phyloP scores from a whole-genome alignment of 2,888 invertebrate species.

The Criorhina ranunculi region DNA sequence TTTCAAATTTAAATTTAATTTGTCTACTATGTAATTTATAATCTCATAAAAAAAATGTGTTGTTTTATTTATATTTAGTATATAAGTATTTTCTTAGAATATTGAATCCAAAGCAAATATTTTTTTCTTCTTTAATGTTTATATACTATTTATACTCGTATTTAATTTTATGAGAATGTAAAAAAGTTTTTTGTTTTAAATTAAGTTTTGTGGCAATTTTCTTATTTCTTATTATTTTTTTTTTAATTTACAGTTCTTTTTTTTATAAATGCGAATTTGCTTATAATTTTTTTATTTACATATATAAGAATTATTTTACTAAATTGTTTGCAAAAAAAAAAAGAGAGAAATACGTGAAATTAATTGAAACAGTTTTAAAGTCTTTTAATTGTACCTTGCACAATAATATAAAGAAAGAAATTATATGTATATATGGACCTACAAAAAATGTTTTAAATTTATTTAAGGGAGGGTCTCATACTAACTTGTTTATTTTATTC shows the following conservation, averaged over 20 bases:
- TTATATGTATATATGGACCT: constrained; percentile 18
- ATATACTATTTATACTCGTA: constrained; percentile 35
- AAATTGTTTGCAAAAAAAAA: constrained; percentile 15
- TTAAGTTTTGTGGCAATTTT: not conserved
- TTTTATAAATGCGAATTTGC: constrained; percentile 49
- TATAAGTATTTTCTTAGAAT: constrained; percentile 33
- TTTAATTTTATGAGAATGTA: constrained; percentile 49
- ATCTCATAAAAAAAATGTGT: constrained; percentile 20
- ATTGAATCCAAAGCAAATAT: constrained; percentile 32
- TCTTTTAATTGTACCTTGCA: constrained; percentile 43
- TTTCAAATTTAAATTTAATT: constrained; percentile 36
- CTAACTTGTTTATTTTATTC: constrained; percentile 47
- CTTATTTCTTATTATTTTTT: constrained; percentile 8
- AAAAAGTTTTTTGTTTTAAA: constrained; percentile 36
- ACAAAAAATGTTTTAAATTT: constrained; percentile 28
- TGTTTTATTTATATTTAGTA: constrained; percentile 25
- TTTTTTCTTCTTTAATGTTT: constrained; percentile 18
- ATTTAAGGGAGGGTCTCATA: constrained; percentile 52
- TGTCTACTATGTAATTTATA: constrained; percentile 29
- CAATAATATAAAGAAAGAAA: constrained; percentile 27
- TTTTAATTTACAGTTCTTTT: constrained; percentile 35
- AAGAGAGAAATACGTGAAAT: too few relatives aligned
- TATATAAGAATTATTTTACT: constrained; percentile 26
- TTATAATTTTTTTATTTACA: constrained; percentile 14
- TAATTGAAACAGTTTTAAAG: constrained; percentile 33